phyloP scores from a whole-genome alignment of 2,797 vertebrate genomes.

The Anguilla marmorata region DNA sequence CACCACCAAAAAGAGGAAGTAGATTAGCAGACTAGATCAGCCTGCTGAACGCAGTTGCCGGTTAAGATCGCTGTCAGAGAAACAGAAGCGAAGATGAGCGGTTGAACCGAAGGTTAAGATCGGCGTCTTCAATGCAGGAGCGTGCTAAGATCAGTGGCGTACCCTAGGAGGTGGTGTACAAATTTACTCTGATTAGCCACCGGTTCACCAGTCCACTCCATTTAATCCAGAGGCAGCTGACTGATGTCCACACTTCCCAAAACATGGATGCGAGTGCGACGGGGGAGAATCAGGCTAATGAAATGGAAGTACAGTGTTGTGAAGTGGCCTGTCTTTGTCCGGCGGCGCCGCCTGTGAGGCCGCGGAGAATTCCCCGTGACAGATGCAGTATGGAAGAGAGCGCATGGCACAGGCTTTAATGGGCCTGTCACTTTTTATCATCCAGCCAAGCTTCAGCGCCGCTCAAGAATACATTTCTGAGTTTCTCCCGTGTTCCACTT shows the following conservation, averaged over 20 bases:
- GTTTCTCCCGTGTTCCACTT: conserved; percentile 25
- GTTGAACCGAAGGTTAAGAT: not conserved
- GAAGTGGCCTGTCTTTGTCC: conserved; percentile 2
- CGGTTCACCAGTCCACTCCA: not conserved
- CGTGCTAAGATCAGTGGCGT: not conserved
- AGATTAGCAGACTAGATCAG: conserved; percentile 1
- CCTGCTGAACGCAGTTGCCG: not conserved
- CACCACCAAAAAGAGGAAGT: not conserved
- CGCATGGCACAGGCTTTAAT: conserved; percentile 29
- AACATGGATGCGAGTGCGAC: not conserved
- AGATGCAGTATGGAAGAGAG: conserved; percentile 27
- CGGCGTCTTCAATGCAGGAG: no score
- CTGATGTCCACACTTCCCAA: not conserved
- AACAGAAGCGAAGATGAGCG: not conserved
- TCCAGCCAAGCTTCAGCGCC: conserved; percentile 1
- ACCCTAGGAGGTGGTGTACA: not conserved
- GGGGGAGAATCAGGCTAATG: not conserved
- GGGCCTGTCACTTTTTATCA: conserved; percentile 28
- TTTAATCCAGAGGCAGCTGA: conserved; percentile 24
- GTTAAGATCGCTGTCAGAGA: not conserved
- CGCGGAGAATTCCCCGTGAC: conserved; percentile 28
- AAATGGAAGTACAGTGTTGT: not conserved
- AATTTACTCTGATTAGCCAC: not conserved
- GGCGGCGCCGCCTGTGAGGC: not conserved
- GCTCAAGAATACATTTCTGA: not conserved